Evolutionary conservation across 2,113 vertebrate species (phyloP).

Genomic region (Peromyscus maniculatus): DNA sequence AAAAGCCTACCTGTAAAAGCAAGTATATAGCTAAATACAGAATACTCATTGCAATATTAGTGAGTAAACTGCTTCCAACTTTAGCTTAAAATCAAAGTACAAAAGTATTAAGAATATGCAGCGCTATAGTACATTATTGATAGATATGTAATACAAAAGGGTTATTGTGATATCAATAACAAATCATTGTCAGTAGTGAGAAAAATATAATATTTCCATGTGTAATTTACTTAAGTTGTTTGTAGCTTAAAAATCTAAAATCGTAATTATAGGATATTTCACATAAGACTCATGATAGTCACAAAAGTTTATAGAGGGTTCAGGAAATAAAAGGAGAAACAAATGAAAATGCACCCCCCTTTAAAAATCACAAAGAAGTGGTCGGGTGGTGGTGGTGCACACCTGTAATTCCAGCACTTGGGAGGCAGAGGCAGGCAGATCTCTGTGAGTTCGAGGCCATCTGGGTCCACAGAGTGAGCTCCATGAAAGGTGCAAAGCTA

Average conservation of each 20-base stretch:
- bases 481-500: no score
- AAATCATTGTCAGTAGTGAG: background rate
- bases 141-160: background rate
- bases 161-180: background rate
- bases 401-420: no score
- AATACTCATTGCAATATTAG: background rate
- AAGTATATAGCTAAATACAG: background rate
- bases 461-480: no score
- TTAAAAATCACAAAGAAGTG: background rate
- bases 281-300: background rate
- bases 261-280: background rate
- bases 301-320: background rate
- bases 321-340: background rate
- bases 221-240: background rate
- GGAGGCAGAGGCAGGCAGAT: no score
- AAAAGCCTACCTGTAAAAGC: background rate
- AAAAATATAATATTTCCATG: background rate
- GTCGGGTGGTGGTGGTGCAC: no score
- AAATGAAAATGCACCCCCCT: background rate
- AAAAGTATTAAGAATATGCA: background rate
- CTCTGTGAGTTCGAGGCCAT: no score
- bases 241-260: background rate
- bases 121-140: background rate
- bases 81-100: background rate
- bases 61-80: background rate